A percentile compares a stretch with the other conserved stretches of the same genome.
Evolutionary conservation across 2,888 invertebrate species (phyloP).

Genomic region (Spilarctia lutea): DNA sequence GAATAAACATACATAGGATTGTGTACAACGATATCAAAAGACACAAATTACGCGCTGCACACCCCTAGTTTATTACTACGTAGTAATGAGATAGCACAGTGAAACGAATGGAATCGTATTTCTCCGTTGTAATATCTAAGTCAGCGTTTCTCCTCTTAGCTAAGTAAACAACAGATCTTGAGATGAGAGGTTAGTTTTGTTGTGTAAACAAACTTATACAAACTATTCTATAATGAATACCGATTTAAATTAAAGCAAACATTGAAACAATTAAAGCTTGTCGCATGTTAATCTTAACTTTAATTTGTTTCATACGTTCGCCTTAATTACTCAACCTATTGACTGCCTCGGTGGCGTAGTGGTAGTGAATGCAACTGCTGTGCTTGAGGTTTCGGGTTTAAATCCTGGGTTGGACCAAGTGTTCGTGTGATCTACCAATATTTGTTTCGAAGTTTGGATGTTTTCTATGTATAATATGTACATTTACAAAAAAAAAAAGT

Average conservation of each 20-base stretch:
- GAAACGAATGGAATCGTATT: constrained; percentile 22
- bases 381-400: no score
- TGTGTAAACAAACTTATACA: background rate
- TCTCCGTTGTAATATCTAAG: background rate
- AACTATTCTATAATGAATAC: background rate
- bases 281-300: background rate
- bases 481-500: no score
- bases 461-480: no score
- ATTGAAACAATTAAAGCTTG: background rate
- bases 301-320: background rate
- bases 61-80: constrained; percentile 48
- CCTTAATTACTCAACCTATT: background rate
- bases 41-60: constrained; percentile 52
- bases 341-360: no score
- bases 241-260: background rate
- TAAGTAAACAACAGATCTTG: background rate
- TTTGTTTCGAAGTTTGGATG: no score
- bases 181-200: background rate
- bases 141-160: background rate
- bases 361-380: no score
- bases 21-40: constrained; percentile 47
- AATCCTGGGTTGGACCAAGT: no score
- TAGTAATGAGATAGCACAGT: constrained; percentile 46
- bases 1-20: constrained; percentile 13
- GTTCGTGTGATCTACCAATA: no score